These are phyloP conservation scores for Apogon talboti DNA, from an alignment of 2,797 vertebrate species.

Conservation along the genomic window DNA sequence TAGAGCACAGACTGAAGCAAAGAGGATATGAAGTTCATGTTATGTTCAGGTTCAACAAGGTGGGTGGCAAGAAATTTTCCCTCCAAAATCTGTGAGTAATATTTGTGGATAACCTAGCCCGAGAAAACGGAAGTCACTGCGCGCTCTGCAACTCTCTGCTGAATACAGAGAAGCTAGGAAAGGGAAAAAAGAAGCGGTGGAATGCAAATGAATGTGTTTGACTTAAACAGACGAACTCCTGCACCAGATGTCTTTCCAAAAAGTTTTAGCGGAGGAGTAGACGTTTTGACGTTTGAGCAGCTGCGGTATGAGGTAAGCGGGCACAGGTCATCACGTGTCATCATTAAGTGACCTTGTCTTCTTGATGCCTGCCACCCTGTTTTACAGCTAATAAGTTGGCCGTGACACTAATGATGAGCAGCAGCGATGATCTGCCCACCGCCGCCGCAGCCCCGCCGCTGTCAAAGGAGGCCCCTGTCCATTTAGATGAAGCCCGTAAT, in stretches of 20 bases:
- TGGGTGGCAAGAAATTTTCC: slow-evolving; percentile 60
- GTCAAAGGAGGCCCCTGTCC: slow-evolving; percentile 69
- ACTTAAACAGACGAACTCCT: slow-evolving; percentile 19
- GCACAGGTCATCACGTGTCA: slow-evolving; percentile 68
- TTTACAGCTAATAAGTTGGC: slow-evolving; percentile 60
- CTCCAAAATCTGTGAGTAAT: slow-evolving; percentile 41
- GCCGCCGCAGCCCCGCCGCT: slow-evolving; percentile 14
- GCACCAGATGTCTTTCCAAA: slow-evolving; percentile 48
- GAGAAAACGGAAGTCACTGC: slow-evolving; percentile 38
- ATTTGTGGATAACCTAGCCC: slow-evolving; percentile 44
- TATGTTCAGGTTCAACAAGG: slow-evolving; percentile 55
- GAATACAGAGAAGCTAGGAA: slow-evolving; percentile 5
- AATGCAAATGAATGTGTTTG: slow-evolving; percentile 27
- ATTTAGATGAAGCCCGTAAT: slow-evolving; percentile 55
- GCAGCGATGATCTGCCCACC: slow-evolving; percentile 59
- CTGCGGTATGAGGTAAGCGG: slow-evolving; percentile 61
- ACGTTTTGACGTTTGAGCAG: slow-evolving; percentile 57
- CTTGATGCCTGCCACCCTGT: slow-evolving; percentile 68
- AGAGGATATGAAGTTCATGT: slow-evolving; percentile 51
- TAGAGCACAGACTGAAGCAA: slow-evolving; percentile 49
- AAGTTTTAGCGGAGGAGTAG: slow-evolving; percentile 3
- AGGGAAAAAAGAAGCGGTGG: background rate
- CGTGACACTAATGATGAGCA: slow-evolving; percentile 81
- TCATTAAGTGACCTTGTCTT: slow-evolving; percentile 78
- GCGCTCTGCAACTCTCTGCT: slow-evolving; percentile 3